These are phyloP conservation scores for Phalacrocorax carbo DNA, from an alignment of 2,113 vertebrate species.

Conservation along the genomic window DNA sequence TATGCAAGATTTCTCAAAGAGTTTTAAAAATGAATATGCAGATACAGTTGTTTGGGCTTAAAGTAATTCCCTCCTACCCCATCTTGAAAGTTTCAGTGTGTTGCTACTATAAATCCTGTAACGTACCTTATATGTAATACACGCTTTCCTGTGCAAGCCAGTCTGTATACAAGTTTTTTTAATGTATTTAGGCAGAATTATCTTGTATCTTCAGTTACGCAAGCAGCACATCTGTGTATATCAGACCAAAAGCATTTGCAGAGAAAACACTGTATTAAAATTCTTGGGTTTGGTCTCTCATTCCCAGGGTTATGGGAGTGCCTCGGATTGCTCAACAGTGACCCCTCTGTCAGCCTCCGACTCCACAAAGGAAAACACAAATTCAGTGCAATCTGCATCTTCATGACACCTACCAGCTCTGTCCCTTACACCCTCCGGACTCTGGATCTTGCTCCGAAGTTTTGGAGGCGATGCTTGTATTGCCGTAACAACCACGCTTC, in stretches of 20 bases:
- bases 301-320: conserved; percentile 37
- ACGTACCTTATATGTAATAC: neutral
- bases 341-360: conserved; percentile 16
- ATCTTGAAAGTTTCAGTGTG: neutral
- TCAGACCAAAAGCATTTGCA: conserved; percentile 52
- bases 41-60: neutral
- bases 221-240: conserved; percentile 52
- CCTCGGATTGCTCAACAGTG: conserved; percentile 31
- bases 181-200: neutral
- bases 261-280: conserved; percentile 61
- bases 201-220: conserved; percentile 43
- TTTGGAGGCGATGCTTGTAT: neutral
- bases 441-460: neutral
- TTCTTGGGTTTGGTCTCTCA: conserved; percentile 38
- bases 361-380: neutral
- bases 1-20: neutral
- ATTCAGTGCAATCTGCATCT: neutral
- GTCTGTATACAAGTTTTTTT: neutral
- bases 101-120: neutral
- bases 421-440: neutral
- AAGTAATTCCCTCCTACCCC: neutral
- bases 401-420: neutral
- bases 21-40: neutral
- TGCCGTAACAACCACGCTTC: neutral
- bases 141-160: neutral